Evolutionary conservation across 2,113 vertebrate species (phyloP), one percentile per base, ranked within the genome.

Genomic region (Corythaeola cristata): DNA sequence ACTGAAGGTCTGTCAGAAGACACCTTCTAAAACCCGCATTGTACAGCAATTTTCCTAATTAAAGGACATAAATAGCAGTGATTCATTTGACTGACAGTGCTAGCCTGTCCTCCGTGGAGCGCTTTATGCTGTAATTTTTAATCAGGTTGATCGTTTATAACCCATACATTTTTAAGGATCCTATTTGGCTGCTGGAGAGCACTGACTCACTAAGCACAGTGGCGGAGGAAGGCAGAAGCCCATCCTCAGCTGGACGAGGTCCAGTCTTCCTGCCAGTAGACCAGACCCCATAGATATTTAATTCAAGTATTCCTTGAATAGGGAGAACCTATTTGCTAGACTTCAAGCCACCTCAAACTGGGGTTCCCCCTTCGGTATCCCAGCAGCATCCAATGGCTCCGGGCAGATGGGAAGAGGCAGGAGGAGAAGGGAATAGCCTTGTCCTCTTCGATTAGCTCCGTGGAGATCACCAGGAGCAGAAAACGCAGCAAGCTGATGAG

Each of bases 1-100:
- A 55, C 41, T 35, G 56, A 90, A 88, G 90, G 58, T 83, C 67
- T 88, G 47, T 90, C 90, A 93, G 82, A 84, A 86, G 35, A 47
- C 20, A 52, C 81, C 59, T 85, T 53, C 82, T 63, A 78, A 92
- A 84, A 64, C 27, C 64, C 6, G 2, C 30, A 15, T n/a, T 39
- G 20, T 71, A 63, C 24, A 80, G 64, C 79, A 84, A 32, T 89
- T 93, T 77, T 94, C 72, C 68, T 81, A 93, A 93, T 83, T 93
- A 81, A 74, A 92, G 77, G 15, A 74, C 67, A 69, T 80, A 96
- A 92, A 81, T 59, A 93, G 73, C 64, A 92, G 58, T 44, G 79
- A 84, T 84, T 92, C 72, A 75, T 53, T 79, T 67, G 81, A 68
- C n/a, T 15, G 71, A 50, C 82, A 71, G 67, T 24, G 52, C 47